Conservation (phyloP, 2,113 vertebrate species). For the Lepus timidus region DNA sequence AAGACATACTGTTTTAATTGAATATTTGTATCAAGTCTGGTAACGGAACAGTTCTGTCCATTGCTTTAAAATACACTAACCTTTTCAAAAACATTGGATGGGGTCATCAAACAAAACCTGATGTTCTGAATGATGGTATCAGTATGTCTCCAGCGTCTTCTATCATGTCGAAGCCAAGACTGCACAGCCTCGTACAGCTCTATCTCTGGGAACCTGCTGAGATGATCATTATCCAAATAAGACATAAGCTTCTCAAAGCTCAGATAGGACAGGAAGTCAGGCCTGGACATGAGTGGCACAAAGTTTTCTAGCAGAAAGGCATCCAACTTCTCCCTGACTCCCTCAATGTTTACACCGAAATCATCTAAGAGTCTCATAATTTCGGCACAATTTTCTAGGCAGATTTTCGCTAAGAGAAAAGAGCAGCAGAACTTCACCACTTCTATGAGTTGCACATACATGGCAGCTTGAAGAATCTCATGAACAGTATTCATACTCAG, state of each 20-base stretch:
- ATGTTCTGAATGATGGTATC: slow-evolving; percentile 98
- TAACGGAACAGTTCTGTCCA: slow-evolving; percentile 83
- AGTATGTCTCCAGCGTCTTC: slow-evolving; percentile 98
- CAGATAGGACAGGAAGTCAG: slow-evolving; percentile 98
- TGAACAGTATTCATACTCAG: slow-evolving; percentile 99
- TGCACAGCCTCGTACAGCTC: slow-evolving; percentile 98
- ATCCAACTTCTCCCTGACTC: slow-evolving; percentile 98
- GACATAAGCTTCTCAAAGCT: slow-evolving; percentile 98
- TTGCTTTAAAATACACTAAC: slow-evolving; percentile 92
- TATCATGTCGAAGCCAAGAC: slow-evolving; percentile 98
- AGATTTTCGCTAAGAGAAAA: slow-evolving; percentile 98
- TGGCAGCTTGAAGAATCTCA: slow-evolving; percentile 99
- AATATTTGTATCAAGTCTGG: slow-evolving; percentile 48
- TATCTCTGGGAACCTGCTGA: slow-evolving; percentile 98
- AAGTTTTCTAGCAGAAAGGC: slow-evolving; percentile 98
- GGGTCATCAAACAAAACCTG: slow-evolving; percentile 99
- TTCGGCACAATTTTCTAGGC: slow-evolving; percentile 99
- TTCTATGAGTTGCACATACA: slow-evolving; percentile 99
- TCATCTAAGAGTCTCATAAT: slow-evolving; percentile 99
- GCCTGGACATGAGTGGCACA: slow-evolving; percentile 97
- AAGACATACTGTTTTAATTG: slow-evolving; percentile 86
- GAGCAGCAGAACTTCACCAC: slow-evolving; percentile 99
- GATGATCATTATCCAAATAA: slow-evolving; percentile 96
- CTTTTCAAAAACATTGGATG: slow-evolving; percentile 98
- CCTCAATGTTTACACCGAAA: slow-evolving; percentile 98